Evolutionary conservation across 2,888 invertebrate genomes (phyloP).

Genomic region (Melanophora roralis): DNA sequence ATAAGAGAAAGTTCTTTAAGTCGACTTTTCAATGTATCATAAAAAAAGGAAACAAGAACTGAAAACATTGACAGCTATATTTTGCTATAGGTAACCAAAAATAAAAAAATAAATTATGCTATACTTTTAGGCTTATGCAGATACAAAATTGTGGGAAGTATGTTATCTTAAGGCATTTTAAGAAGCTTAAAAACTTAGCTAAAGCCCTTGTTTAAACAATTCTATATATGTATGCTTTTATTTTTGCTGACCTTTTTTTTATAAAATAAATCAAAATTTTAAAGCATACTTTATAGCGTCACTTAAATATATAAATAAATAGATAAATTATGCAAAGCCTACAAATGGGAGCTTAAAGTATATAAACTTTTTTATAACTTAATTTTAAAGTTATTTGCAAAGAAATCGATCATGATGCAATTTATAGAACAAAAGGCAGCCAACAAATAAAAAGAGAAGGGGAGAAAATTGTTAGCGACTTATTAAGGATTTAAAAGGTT

Average conservation of each 20-base stretch:
- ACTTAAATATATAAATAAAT: no score
- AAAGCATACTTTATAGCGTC: neutral
- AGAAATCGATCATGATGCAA: slow-evolving; percentile 38
- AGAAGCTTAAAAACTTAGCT: neutral
- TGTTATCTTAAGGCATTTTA: neutral
- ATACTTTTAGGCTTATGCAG: neutral
- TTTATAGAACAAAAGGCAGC: neutral
- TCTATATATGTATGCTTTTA: no score
- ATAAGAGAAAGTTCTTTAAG: neutral
- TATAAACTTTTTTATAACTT: neutral
- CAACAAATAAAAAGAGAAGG: no score
- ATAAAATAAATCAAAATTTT: neutral
- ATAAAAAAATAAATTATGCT: neutral
- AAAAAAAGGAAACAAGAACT: neutral
- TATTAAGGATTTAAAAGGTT: no score
- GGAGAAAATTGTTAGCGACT: no score
- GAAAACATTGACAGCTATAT: no score
- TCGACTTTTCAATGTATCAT: neutral
- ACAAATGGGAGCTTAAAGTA: neutral
- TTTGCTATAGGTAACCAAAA: neutral
- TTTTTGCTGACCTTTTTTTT: neutral
- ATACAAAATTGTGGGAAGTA: neutral
- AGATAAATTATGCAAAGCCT: neutral
- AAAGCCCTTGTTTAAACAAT: neutral
- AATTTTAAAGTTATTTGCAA: slow-evolving; percentile 23